Evolutionary conservation across 2,113 vertebrate species (phyloP).

Genomic region (Melanerpes aurifrons): DNA sequence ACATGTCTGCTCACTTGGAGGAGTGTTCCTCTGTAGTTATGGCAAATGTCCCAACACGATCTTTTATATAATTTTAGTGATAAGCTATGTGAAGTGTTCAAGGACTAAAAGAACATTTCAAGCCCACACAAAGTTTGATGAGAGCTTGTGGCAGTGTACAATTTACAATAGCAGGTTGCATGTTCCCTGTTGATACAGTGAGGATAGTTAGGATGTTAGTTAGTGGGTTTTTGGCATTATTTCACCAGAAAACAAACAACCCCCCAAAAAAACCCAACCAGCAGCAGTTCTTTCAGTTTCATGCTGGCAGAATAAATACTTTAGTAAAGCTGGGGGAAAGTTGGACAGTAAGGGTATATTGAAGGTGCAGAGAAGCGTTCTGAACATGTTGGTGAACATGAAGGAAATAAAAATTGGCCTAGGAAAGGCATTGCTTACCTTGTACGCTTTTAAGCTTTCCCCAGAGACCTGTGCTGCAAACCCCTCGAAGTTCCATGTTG

Average conservation of each 20-base stretch:
- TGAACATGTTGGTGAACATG: not conserved
- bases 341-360: not conserved
- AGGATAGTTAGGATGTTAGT: not conserved
- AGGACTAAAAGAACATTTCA: constrained; percentile 9
- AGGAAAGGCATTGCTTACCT: not conserved
- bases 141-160: not conserved
- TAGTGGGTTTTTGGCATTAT: not conserved
- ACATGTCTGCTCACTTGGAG: not conserved
- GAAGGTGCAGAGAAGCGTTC: not conserved
- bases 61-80: not conserved
- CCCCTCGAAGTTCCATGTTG: not conserved
- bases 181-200: not conserved
- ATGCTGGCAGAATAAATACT: not conserved
- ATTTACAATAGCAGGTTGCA: not conserved
- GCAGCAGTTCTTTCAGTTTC: not conserved
- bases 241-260: not conserved
- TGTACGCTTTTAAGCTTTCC: not conserved
- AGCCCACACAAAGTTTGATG: not conserved
- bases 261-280: not conserved
- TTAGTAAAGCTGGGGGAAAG: not conserved
- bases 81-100: not conserved
- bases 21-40: not conserved
- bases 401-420: not conserved
- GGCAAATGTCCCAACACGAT: not conserved
- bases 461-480: too few species aligned